phyloP scores from a whole-genome alignment of 2,113 vertebrate species.

The Casuarius casuarius region DNA sequence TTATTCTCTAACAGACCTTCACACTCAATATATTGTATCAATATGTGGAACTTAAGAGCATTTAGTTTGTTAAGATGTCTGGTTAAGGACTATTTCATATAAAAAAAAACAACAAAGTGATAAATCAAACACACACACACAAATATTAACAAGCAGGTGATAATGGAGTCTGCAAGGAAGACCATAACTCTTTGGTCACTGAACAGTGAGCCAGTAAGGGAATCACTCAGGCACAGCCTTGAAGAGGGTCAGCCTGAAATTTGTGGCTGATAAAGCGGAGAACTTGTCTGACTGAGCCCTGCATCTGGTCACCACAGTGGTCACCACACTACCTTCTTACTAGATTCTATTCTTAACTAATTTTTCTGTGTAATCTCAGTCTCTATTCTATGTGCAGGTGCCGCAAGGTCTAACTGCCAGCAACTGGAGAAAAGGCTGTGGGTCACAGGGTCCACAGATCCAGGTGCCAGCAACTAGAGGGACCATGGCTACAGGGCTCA shows the following conservation, averaged over 20 bases:
- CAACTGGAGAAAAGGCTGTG: not conserved
- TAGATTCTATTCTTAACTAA: not conserved
- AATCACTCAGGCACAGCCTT: not conserved
- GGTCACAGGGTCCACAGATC: not conserved
- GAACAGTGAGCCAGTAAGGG: not conserved
- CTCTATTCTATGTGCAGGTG: not conserved
- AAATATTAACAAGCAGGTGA: not conserved
- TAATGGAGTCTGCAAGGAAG: not conserved
- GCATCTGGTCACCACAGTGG: not conserved
- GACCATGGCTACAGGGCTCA: no score
- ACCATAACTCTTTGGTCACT: not conserved
- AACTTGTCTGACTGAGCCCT: not conserved
- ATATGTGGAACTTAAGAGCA: not conserved
- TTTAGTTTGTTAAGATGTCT: not conserved
- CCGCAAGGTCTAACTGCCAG: not conserved
- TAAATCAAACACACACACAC: no score
- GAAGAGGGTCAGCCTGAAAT: not conserved
- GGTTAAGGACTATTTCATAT: not conserved
- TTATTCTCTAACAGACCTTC: not conserved
- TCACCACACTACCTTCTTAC: not conserved
- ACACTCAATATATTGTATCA: rapidly evolving
- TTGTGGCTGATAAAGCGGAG: not conserved
- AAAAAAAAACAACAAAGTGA: not conserved
- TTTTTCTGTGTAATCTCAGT: not conserved
- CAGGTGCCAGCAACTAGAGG: no score